Base-by-base conservation (phyloP, 2,797 vertebrate genomes). In the Sitta carolinensis region DNA sequence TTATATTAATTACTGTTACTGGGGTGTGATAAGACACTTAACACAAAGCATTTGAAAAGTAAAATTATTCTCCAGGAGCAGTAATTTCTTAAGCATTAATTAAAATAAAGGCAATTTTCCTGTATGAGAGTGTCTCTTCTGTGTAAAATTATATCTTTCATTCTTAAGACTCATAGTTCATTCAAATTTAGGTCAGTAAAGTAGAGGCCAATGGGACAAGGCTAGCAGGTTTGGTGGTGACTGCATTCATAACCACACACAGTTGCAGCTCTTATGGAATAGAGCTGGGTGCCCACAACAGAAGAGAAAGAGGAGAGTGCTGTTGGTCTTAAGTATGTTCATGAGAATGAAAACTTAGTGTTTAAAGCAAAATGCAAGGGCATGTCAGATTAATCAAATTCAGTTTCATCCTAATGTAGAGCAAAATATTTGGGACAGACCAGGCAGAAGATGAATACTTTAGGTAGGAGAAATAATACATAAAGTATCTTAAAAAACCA, bases 81-180 rank as follows among this genome's bases (percentile, higher is more conserved):
- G 11, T 76, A 36, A 43, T 79, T 91, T 82, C 27, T 84, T 81
- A 81, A 30, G 13, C n/a, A 21, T 82, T 91, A 55, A 69, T 83
- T 73, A 83, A 90, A 61, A 45, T 20, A 52, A 34, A 63, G 14
- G 5, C 27, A 54, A 5, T 77, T 94, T 84, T 16, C 58, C 21
- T 88, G 11, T 81, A 23, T 59, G 27, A 18, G 76, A 38, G 34
- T 83, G 83, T 80, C 11, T 18, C 6, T 66, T 92, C 29, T 50
- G 5, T 77, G 23, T 77, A 67, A 73, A 83, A 84, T 63, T 51
- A 19, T 6, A 66, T 40, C 12, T 69, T 89, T 87, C 20, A 22
- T 67, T 90, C 54, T 88, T 52, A 54, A 55, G 36, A 62, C 43
- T 66, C 29, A 34, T 79, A 25, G 19, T 51, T 76, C 14, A 27